Evolutionary conservation across 2,888 invertebrate species (phyloP), one percentile per base, ranked within the genome.

Genomic region (Cheilosia vulpina): DNA sequence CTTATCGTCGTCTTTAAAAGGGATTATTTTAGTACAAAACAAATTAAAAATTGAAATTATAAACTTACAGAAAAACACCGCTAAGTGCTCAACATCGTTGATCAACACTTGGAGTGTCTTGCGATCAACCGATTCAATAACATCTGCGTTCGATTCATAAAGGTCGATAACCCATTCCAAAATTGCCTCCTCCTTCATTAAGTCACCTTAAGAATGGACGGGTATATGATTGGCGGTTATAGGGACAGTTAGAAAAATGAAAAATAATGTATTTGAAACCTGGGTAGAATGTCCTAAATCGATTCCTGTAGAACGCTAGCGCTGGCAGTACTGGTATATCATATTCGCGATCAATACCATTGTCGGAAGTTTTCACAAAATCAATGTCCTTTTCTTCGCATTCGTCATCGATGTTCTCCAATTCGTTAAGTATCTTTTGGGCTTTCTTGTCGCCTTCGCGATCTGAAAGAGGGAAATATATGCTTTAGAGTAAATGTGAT

Each of bases 321-420:
- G 97, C 95, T 87, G 98, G 98, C 73, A 98, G 93, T 15, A 94
- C 94, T 21, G 96, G 93, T 21, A 98, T 93, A 91, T 97, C 97
- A 90, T 98, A 98, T 93, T 97, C 97, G 89, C 96, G 96, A 84
- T 96, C 96, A 76, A 98, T 95, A 57, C 96, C 96, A 34, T 96
- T 96, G 90, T 98, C 98, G 9, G 97, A 97, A 87, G 97, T 97
- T 92, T 98, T 98, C 0, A 98, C 96, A 90, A 98, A 98, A 91
- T 97, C 96, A 87, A 98, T 97, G 88, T 97, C 96, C 91, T 97
- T 96, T 90, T 97, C 96, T 93, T 98, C 98, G 90, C 97, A 97
- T 90, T 97, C 97, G 89, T 98, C 97, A 90, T 98, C 98, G 88
- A 98, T 98, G 89, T 98, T 97, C 91, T 98, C 98, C 82, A 98